phyloP scores from a whole-genome alignment of 2,113 vertebrate species.

The Brienomyrus longianalis region DNA sequence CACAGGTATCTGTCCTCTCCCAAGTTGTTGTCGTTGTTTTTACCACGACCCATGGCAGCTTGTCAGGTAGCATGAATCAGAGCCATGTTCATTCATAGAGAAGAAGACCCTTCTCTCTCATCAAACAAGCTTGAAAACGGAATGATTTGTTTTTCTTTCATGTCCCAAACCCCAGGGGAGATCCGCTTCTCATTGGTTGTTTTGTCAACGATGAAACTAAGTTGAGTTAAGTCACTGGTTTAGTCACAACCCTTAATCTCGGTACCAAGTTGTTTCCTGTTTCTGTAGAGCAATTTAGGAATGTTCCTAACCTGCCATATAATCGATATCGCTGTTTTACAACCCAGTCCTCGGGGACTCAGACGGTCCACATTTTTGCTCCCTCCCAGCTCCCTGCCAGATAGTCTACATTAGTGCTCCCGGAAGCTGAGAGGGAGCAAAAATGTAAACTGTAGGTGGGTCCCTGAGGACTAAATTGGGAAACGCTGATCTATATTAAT shows the following conservation, averaged over 20 bases:
- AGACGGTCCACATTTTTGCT: not conserved
- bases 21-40: conserved; percentile 41
- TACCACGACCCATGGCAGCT: not conserved
- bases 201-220: not conserved
- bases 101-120: not conserved
- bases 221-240: not conserved
- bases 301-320: not conserved
- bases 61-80: not conserved
- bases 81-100: not conserved
- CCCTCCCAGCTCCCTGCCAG: not conserved
- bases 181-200: not conserved
- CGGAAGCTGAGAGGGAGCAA: not conserved
- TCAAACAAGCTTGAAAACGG: not conserved
- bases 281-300: not conserved
- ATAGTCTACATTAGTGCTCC: not conserved
- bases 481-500: not conserved
- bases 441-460: not conserved
- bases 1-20: conserved; percentile 44
- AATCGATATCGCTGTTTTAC: not conserved
- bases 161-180: not conserved
- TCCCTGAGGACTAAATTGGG: not conserved
- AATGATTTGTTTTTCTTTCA: not conserved
- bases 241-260: not conserved
- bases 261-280: not conserved
- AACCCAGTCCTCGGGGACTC: not conserved